These are phyloP conservation scores for Leucoraja ocellata DNA, from an alignment of 2,797 vertebrate genomes.

Conservation along the genomic window DNA sequence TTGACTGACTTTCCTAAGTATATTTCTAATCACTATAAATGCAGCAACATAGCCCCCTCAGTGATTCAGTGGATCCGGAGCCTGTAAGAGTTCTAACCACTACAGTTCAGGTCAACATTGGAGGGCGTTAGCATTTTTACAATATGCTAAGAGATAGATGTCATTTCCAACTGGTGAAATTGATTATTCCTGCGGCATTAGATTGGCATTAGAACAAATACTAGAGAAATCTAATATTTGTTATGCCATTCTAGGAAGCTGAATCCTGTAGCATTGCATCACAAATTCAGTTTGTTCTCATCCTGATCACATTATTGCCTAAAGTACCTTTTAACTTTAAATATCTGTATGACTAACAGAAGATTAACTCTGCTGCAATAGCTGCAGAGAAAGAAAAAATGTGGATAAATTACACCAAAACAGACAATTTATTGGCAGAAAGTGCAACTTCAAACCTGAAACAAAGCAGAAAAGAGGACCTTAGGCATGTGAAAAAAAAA, in stretches of 20 bases:
- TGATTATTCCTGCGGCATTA: background rate
- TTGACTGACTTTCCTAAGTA: background rate
- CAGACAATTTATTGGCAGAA: constrained; percentile 5
- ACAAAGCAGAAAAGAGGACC: constrained; percentile 31
- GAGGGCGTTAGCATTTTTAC: background rate
- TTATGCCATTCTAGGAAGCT: background rate
- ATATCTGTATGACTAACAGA: background rate
- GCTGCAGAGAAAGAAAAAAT: background rate
- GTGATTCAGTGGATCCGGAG: background rate
- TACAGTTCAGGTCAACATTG: background rate
- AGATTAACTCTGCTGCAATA: background rate
- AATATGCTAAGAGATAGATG: background rate
- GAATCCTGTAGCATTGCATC: background rate
- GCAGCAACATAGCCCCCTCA: background rate
- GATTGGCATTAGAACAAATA: background rate
- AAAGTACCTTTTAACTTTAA: background rate
- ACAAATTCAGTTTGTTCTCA: background rate
- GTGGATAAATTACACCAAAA: constrained; percentile 15
- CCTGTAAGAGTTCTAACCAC: background rate
- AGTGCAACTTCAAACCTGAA: constrained; percentile 34
- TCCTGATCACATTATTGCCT: background rate
- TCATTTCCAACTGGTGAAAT: background rate
- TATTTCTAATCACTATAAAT: background rate
- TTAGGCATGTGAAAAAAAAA: constrained; percentile 15
- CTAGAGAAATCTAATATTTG: background rate